Evolutionary conservation across 2,113 vertebrate species (phyloP).

Genomic region (Osmerus eperlanus): DNA sequence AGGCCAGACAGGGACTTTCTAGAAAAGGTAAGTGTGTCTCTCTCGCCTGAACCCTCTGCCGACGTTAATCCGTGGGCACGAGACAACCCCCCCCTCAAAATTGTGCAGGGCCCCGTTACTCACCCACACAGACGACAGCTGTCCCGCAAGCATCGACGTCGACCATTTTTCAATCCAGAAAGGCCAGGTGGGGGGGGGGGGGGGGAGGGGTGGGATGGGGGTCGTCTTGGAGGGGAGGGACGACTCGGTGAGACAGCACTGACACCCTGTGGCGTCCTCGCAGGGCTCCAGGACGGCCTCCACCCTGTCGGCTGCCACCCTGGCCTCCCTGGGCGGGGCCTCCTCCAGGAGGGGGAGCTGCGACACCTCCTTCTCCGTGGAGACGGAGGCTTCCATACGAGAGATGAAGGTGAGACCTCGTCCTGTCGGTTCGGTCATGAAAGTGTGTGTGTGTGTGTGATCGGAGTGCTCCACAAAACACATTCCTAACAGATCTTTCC

Average conservation of each 20-base stretch:
- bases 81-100: not conserved
- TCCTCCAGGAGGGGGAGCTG: slow-evolving; percentile 88
- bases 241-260: not conserved
- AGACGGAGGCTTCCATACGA: slow-evolving; percentile 89
- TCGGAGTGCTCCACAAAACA: too few relatives aligned
- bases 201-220: too few relatives aligned
- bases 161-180: not conserved
- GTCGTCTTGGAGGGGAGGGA: too few relatives aligned
- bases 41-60: too few relatives aligned
- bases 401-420: slow-evolving; percentile 83
- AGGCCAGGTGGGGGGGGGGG: not conserved
- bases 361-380: slow-evolving; percentile 86
- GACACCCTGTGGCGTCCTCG: not conserved
- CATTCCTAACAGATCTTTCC: too few relatives aligned
- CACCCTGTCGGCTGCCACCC: slow-evolving; percentile 83
- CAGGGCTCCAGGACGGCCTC: slow-evolving; percentile 83
- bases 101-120: too few relatives aligned
- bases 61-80: too few relatives aligned
- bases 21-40: slow-evolving; percentile 70
- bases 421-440: too few relatives aligned
- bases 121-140: too few relatives aligned
- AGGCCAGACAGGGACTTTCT: slow-evolving; percentile 80
- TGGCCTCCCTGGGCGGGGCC: slow-evolving; percentile 85
- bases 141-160: too few relatives aligned
- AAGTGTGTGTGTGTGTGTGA: too few relatives aligned